Conservation (phyloP, 92 coral and sea anemone genomes). For the Parazoanthus atlanticus region DNA sequence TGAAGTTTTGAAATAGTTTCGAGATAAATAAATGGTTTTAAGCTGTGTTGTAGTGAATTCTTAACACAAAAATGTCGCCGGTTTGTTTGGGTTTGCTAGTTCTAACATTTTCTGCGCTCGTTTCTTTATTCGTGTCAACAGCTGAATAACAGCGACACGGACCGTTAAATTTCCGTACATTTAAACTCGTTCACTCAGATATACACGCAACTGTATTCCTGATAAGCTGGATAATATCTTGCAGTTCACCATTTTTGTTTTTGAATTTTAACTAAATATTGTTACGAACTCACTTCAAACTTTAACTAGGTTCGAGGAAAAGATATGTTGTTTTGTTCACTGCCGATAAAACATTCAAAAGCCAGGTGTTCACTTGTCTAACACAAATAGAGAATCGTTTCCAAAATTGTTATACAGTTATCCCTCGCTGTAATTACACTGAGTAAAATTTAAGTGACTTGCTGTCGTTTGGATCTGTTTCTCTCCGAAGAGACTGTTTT, state of each 20-base stretch:
- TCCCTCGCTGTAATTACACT: not conserved
- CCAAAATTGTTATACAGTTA: not conserved
- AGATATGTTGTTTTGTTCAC: not conserved
- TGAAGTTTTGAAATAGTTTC: too few species aligned
- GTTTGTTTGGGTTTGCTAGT: not conserved
- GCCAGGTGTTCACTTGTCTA: conserved; percentile 8
- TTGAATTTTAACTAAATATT: not conserved
- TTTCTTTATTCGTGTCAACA: not conserved
- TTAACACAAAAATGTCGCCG: not conserved
- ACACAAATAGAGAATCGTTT: not conserved
- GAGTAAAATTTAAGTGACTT: not conserved
- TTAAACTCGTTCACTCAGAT: not conserved
- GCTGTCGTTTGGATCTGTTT: not conserved
- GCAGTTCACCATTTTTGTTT: not conserved
- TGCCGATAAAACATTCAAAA: not conserved
- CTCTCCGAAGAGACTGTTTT: not conserved
- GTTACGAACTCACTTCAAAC: not conserved
- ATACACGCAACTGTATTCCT: not conserved
- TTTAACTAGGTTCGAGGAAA: not conserved
- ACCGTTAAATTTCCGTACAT: not conserved
- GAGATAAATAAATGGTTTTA: too few species aligned
- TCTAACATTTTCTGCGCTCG: too few species aligned
- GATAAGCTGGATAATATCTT: not conserved
- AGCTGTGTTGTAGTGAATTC: not conserved
- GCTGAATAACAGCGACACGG: not conserved